These are phyloP conservation scores for Dipus sagitta DNA, from an alignment of 2,797 vertebrate species.

Conservation along the genomic window DNA sequence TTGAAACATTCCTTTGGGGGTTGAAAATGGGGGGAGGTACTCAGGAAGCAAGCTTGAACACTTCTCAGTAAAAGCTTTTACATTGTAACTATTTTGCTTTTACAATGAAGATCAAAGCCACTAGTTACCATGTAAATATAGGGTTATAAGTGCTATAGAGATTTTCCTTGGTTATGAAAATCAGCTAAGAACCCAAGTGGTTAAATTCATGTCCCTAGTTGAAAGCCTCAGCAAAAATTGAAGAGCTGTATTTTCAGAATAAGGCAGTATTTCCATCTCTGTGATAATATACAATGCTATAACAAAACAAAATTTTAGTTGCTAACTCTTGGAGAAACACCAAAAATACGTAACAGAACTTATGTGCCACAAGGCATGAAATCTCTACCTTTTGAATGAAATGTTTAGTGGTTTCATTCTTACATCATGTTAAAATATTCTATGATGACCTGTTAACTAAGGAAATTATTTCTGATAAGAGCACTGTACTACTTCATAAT, in stretches of 20 bases:
- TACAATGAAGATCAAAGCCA: slow-evolving; percentile 2
- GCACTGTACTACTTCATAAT: no score
- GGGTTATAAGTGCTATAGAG: slow-evolving; percentile 12
- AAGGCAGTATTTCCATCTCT: neutral
- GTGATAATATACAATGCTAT: neutral
- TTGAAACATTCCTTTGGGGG: neutral
- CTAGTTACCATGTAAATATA: slow-evolving; percentile 3
- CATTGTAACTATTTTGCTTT: neutral
- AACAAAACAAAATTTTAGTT: slow-evolving; percentile 40
- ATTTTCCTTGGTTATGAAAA: slow-evolving; percentile 27
- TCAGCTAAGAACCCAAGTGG: neutral
- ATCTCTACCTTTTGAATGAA: neutral
- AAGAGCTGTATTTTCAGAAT: slow-evolving; percentile 45
- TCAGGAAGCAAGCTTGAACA: neutral
- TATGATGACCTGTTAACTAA: neutral
- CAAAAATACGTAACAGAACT: neutral
- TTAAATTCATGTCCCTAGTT: slow-evolving; percentile 46
- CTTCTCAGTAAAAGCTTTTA: neutral
- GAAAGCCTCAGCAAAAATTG: slow-evolving; percentile 29
- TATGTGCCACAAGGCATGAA: neutral
- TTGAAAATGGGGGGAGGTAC: neutral
- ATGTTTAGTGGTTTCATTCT: neutral
- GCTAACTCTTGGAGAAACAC: neutral
- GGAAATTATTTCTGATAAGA: neutral
- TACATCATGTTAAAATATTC: neutral